These are phyloP conservation scores for Brevipalpus yothersi DNA, from an alignment of 1,140 invertebrate genomes.

Conservation along the genomic window DNA sequence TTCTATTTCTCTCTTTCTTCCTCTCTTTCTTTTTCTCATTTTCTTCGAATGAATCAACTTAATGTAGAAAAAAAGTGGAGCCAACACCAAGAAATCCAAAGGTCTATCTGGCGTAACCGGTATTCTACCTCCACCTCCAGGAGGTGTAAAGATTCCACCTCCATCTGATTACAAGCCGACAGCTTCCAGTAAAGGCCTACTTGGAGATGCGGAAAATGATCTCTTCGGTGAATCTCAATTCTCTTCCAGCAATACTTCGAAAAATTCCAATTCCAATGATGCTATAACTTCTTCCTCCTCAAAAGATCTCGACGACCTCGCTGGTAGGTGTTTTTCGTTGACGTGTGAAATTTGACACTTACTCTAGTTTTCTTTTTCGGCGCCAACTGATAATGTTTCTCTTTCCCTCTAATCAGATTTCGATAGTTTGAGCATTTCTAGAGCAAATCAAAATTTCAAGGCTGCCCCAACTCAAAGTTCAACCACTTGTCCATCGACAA, in stretches of 20 bases:
- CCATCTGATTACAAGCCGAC: not conserved
- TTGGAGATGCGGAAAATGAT: not conserved
- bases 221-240: not conserved
- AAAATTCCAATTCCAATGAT: not conserved
- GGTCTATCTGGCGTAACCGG: not conserved
- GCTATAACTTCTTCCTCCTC: not conserved
- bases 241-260: too few relatives aligned
- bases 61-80: not conserved
- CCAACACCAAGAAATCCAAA: not conserved
- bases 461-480: not conserved
- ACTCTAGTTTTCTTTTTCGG: not conserved
- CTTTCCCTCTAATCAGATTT: not conserved
- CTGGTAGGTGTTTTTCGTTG: not conserved
- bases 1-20: not conserved
- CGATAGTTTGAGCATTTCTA: not conserved
- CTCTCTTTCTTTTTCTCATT: not conserved
- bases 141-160: not conserved
- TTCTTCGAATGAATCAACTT: not conserved
- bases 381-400: not conserved
- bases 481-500: not conserved
- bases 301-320: not conserved
- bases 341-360: not conserved
- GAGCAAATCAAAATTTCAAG: not conserved
- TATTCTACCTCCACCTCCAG: slow-evolving; percentile 2
- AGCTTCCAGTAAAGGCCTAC: not conserved